phyloP scores from a whole-genome alignment of 2,797 vertebrate genomes.

The Hozukius guyotensis region DNA sequence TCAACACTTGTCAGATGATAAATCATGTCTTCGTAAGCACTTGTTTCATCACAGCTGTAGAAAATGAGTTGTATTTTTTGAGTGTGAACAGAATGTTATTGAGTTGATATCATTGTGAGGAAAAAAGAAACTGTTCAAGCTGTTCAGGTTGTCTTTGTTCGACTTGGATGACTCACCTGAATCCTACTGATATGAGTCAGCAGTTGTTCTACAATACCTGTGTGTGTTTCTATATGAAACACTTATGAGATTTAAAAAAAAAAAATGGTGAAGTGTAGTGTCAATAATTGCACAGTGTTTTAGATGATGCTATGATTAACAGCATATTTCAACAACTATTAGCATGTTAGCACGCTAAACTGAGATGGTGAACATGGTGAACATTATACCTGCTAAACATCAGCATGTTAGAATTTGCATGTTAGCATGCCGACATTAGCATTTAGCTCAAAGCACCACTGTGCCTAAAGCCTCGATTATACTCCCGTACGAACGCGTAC shows the following conservation, averaged over 20 bases:
- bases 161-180: slow-evolving; percentile 34
- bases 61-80: background rate
- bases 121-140: background rate
- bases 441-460: no score
- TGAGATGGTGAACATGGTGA: no score
- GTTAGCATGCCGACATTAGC: no score
- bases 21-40: background rate
- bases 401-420: no score
- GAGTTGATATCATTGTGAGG: background rate
- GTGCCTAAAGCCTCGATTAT: no score
- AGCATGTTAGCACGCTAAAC: no score
- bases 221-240: background rate
- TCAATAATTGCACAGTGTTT: background rate
- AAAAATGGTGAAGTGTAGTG: background rate
- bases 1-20: background rate
- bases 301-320: background rate
- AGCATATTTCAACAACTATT: background rate
- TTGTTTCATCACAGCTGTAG: background rate
- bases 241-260: background rate
- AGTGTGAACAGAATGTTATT: background rate
- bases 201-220: background rate
- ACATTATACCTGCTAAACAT: no score
- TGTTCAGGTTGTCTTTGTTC: background rate
- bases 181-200: slow-evolving; percentile 28
- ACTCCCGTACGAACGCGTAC: no score